Evolutionary conservation across 2,797 vertebrate genomes (phyloP).

Genomic region (Arnoldichthys spilopterus): DNA sequence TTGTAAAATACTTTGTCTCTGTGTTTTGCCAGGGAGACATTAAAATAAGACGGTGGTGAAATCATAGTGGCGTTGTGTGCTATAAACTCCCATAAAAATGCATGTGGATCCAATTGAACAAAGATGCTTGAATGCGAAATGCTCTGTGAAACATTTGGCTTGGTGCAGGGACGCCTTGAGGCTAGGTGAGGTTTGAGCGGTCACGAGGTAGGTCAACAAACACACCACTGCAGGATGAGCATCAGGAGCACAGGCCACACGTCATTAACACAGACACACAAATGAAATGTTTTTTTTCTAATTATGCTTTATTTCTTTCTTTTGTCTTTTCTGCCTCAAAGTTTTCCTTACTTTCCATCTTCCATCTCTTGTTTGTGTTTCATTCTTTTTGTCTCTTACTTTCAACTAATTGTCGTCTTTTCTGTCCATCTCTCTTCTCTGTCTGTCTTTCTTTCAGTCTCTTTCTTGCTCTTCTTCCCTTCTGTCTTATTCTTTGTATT

Average conservation of each 20-base stretch:
- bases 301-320: not conserved
- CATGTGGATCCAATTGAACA: conserved; percentile 55
- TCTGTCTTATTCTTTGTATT: too few species aligned
- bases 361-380: not conserved
- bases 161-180: conserved; percentile 46
- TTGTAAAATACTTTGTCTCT: conserved; percentile 41
- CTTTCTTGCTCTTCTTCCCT: too few species aligned
- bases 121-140: conserved; percentile 51
- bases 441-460: not conserved
- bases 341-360: not conserved
- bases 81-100: conserved; percentile 46
- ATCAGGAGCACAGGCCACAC: conserved; percentile 44
- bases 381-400: not conserved
- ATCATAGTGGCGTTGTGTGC: conserved; percentile 49
- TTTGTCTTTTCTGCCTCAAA: not conserved
- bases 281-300: conserved; percentile 1
- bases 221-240: conserved; percentile 24
- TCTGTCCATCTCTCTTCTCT: not conserved
- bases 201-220: conserved; percentile 48
- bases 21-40: conserved; percentile 46
- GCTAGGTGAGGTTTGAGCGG: conserved; percentile 50
- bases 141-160: conserved; percentile 55
- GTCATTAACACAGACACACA: conserved; percentile 27
- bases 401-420: not conserved
- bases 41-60: conserved; percentile 50